Percentiles rank a stretch among this genome's conserved stretches.
Evolutionary conservation across 35 echinoderm and acorn worm genomes (phyloP).

Genomic region (Amphiura filiformis): DNA sequence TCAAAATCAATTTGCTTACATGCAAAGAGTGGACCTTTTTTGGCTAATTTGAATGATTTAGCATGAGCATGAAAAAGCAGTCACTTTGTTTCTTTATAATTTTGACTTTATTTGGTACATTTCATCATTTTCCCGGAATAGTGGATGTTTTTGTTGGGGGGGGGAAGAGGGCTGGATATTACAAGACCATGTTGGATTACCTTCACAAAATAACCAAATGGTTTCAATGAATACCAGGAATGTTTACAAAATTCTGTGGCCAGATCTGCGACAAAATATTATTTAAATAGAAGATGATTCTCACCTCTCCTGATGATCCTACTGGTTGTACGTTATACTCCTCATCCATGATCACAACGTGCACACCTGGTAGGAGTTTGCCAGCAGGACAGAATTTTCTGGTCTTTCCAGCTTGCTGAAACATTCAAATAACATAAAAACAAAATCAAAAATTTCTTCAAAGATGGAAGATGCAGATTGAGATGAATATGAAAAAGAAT

Average conservation of each 20-base stretch:
- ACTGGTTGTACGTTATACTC: slow-evolving; percentile 38
- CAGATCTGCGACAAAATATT: neutral
- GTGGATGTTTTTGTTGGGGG: too few species aligned
- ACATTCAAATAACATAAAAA: neutral
- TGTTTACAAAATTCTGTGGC: neutral
- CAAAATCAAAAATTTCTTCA: neutral
- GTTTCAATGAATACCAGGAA: neutral
- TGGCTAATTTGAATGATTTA: too few species aligned
- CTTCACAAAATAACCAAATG: neutral
- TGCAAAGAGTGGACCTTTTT: too few species aligned
- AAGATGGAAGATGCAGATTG: too few species aligned
- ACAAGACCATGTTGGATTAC: neutral
- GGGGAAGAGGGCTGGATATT: too few species aligned
- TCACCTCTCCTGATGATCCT: slow-evolving; percentile 44
- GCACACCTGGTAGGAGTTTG: slow-evolving; percentile 36
- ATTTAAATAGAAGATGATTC: neutral
- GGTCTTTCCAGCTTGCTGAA: neutral
- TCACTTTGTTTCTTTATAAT: too few species aligned
- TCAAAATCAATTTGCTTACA: too few species aligned
- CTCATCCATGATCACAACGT: slow-evolving; percentile 47
- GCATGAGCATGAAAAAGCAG: too few species aligned
- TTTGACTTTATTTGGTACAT: too few species aligned
- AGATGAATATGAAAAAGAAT: too few species aligned
- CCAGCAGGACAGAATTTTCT: slow-evolving; percentile 56
- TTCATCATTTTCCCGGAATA: too few species aligned